Conservation (phyloP, 2,888 invertebrate species). For the Drosophila colorata region DNA sequence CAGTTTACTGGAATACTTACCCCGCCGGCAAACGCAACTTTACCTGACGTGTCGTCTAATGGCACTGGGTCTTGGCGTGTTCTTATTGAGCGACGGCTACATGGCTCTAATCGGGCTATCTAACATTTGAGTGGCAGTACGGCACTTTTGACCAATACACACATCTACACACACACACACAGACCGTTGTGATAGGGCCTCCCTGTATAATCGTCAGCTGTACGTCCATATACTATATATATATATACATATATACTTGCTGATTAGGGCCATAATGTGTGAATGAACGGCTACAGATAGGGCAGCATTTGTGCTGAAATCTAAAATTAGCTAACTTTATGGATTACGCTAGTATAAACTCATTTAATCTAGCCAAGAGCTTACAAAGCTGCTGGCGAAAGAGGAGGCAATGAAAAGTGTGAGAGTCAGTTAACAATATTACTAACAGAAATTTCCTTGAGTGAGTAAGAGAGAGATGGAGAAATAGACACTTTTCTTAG, state of each 20-base stretch:
- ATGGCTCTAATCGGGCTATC: slow-evolving; percentile 18
- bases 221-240: neutral
- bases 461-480: too few species aligned
- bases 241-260: neutral
- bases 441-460: too few species aligned
- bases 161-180: neutral
- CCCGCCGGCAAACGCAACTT: slow-evolving; percentile 19
- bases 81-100: slow-evolving; percentile 3
- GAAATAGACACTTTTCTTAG: too few species aligned
- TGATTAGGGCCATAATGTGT: neutral
- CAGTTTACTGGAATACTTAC: neutral
- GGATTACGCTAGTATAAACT: too few species aligned
- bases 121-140: slow-evolving; percentile 14
- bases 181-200: neutral
- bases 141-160: slow-evolving; percentile 6
- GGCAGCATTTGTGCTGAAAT: too few species aligned
- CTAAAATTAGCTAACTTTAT: too few species aligned
- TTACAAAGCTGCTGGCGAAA: too few species aligned
- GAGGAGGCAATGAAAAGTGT: too few species aligned
- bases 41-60: slow-evolving; percentile 7
- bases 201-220: too few species aligned
- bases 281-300: too few species aligned
- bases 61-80: slow-evolving; percentile 11
- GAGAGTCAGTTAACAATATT: too few species aligned
- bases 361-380: too few species aligned